These are phyloP conservation scores for Icerya purchasi DNA, from an alignment of 2,888 invertebrate genomes.

Conservation along the genomic window DNA sequence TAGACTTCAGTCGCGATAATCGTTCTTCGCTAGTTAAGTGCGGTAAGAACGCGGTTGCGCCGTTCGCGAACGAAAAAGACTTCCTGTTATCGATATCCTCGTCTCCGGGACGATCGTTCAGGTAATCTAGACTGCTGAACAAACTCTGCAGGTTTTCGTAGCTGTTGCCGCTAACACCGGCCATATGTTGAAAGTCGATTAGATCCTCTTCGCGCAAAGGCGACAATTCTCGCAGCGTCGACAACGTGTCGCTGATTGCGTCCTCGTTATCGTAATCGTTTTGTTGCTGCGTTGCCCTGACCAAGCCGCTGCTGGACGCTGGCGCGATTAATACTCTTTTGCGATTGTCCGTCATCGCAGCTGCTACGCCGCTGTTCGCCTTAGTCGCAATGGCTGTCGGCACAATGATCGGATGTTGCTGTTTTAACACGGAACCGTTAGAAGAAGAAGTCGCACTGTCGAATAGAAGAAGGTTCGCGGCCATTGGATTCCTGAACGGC, in stretches of 20 bases:
- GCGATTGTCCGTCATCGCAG: not conserved
- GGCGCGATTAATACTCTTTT: slow-evolving; percentile 28
- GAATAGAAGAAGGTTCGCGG: slow-evolving; percentile 1
- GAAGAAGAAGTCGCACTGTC: too few species aligned
- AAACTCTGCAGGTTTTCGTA: slow-evolving; percentile 17
- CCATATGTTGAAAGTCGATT: slow-evolving; percentile 9
- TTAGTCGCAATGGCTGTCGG: not conserved
- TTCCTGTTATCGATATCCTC: slow-evolving; percentile 9
- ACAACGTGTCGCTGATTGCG: slow-evolving; percentile 12
- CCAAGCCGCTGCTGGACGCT: slow-evolving; percentile 25
- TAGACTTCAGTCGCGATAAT: slow-evolving; percentile 20
- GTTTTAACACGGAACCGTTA: not conserved
- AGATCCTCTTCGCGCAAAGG: slow-evolving; percentile 11
- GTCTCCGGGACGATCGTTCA: slow-evolving; percentile 13
- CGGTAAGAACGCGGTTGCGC: not conserved
- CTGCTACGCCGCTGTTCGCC: not conserved
- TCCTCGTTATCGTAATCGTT: slow-evolving; percentile 11
- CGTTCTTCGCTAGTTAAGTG: slow-evolving; percentile 15
- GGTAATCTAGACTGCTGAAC: slow-evolving; percentile 15
- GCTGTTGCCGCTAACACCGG: slow-evolving; percentile 6
- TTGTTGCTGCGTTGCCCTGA: slow-evolving; percentile 12
- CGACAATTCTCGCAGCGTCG: slow-evolving; percentile 8
- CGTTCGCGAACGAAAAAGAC: too few species aligned
- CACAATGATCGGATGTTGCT: too few species aligned
- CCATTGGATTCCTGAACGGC: slow-evolving; percentile 21